Evolutionary conservation across 2,888 invertebrate genomes (phyloP), one percentile per base, ranked within the genome.

Genomic region (Sclerodermus sp.): DNA sequence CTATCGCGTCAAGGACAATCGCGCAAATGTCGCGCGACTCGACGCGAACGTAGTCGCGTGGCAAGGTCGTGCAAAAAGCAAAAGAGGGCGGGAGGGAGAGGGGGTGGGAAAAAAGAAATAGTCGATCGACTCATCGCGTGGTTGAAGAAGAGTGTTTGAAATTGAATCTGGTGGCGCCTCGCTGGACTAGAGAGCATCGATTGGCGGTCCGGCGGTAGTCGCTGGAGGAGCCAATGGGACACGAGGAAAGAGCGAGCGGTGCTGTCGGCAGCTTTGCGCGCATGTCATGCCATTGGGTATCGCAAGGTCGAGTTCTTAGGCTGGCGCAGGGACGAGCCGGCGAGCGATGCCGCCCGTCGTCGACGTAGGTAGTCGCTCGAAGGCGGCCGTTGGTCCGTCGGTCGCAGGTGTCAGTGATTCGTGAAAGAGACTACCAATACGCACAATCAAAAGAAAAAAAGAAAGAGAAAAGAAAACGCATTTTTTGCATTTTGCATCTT

Each of bases 351-450:
- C 54, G 51, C 43, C 54, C 54, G 58, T 47, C 39, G 47, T 45
- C 51, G 49, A 51, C 49, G 49, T 42, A 47, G 51, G 58, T 66
- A 70, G 71, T 72, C 65, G 68, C 55, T 59, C 56, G 55, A 51
- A 62, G 64, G 63, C 67, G 63, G 53, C 60, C 62, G 68, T 52
- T 54, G 59, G 62, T 65, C 51, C 51, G 45, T 50, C 43, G 13
- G 51, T 34, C 49, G 53, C 42, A 15, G 39, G 15, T 56, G 60
- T 44, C 42, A 49, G 53, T 55, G 55, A 45, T 18, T 53, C 45
- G 61, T 36, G 53, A 37, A 29, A 45, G 41, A 49, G 16, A 30
- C 23, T 23, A 29, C 15, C 31, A 13, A 15, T 9, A 10, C 45
- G 31, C 17, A 10, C 40, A 42, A 18, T 30, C 15, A 40, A 18